A percentile compares a stretch with the other conserved stretches of the same genome.
Evolutionary conservation across 1,140 invertebrate species (phyloP).

Genomic region (Neodiprion pinetum): DNA sequence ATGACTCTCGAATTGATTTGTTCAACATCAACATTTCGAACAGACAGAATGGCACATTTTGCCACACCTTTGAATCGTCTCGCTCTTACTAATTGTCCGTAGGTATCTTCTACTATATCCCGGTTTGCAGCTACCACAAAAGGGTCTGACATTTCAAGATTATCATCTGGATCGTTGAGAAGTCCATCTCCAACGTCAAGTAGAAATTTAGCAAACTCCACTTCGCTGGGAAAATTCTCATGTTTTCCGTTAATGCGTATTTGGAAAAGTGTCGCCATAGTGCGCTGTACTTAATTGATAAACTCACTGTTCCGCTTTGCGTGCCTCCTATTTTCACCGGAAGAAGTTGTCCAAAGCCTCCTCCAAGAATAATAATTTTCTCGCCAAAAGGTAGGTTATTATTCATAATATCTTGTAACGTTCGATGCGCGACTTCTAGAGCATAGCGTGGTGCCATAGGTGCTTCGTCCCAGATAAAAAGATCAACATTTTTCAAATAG

Average conservation of each 20-base stretch:
- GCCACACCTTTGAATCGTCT: conserved; percentile 11
- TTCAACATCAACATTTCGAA: conserved; percentile 29
- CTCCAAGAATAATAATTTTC: conserved; percentile 38
- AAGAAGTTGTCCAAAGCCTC: conserved; percentile 37
- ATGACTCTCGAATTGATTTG: conserved; percentile 35
- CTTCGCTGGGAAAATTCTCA: conserved; percentile 21
- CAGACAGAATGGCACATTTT: conserved; percentile 27
- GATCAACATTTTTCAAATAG: conserved; percentile 19
- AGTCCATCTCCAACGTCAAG: conserved; percentile 26
- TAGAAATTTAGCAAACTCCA: conserved; percentile 27
- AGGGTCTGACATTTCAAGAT: conserved; percentile 22
- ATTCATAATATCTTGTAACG: conserved; percentile 31
- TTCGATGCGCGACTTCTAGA: conserved; percentile 32
- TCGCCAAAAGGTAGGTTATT: conserved; percentile 33
- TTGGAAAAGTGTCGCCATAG: conserved; percentile 23
- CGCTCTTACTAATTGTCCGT: conserved; percentile 12
- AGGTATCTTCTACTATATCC: conserved; percentile 19
- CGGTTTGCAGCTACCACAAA: conserved; percentile 14
- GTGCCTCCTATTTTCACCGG: conserved; percentile 28
- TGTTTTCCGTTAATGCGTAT: conserved; percentile 24
- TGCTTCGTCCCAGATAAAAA: conserved; percentile 39
- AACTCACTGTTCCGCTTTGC: conserved; percentile 25
- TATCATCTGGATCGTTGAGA: conserved; percentile 27
- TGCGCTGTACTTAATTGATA: conserved; percentile 26
- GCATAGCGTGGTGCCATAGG: conserved; percentile 38